Conservation (phyloP, 2,797 vertebrate genomes). For the Gymnocypris eckloni region DNA sequence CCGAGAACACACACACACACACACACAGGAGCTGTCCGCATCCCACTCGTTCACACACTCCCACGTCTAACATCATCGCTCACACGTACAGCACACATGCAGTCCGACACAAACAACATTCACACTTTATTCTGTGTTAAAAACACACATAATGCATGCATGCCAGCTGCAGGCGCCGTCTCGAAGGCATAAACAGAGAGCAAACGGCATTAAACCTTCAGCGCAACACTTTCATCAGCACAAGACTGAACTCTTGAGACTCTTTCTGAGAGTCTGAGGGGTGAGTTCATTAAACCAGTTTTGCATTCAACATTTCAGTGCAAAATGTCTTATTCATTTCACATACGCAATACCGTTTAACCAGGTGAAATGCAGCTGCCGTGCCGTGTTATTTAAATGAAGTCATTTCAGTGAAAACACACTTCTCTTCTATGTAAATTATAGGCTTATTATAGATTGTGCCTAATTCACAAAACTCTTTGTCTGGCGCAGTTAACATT, state of each 20-base stretch:
- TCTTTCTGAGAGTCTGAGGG: neutral
- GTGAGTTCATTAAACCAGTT: neutral
- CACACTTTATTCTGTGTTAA: conserved; percentile 39
- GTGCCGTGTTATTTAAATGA: conserved; percentile 18
- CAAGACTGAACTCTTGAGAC: neutral
- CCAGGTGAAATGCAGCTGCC: neutral
- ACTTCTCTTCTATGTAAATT: conserved; percentile 30
- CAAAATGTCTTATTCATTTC: conserved; percentile 1
- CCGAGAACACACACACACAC: conserved; percentile 24
- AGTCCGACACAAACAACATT: conserved; percentile 45
- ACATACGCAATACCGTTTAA: neutral
- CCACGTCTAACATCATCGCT: conserved; percentile 45
- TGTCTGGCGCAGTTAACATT: neutral
- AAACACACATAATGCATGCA: conserved; percentile 23
- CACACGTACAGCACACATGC: conserved; percentile 32
- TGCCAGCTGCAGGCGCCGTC: conserved; percentile 43
- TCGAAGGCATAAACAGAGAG: conserved; percentile 29
- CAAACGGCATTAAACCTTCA: conserved; percentile 44
- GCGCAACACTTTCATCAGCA: neutral
- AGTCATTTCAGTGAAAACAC: conserved; percentile 7
- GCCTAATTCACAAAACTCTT: conserved; percentile 21
- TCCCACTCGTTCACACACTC: conserved; percentile 58
- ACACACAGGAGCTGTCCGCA: conserved; percentile 53
- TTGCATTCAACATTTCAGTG: neutral
- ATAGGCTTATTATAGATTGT: conserved; percentile 37